phyloP scores from a whole-genome alignment of 1,140 invertebrate species.

The Stegodyphus dumicola region DNA sequence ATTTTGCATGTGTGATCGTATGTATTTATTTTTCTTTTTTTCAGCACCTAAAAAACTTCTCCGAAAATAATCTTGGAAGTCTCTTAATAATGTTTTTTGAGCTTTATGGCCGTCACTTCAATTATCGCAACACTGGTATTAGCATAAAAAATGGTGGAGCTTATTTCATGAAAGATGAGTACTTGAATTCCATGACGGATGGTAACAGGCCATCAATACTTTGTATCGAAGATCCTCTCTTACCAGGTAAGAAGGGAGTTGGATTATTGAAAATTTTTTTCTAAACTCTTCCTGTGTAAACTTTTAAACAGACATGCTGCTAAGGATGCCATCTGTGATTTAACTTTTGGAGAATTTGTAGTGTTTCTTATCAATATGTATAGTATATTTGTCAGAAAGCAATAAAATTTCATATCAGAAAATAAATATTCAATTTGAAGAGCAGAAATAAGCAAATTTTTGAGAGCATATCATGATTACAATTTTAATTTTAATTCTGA shows the following conservation, averaged over 20 bases:
- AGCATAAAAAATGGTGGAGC: constrained; percentile 92
- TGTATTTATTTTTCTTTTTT: not conserved
- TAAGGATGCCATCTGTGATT: no score
- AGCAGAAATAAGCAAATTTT: no score
- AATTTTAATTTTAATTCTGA: no score
- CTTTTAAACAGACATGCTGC: no score
- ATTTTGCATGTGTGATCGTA: no score
- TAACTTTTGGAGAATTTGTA: no score
- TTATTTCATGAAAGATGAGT: constrained; percentile 95
- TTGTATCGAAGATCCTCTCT: constrained; percentile 98
- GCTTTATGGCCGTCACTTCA: constrained; percentile 95
- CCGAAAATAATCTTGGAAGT: constrained; percentile 81
- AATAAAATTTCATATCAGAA: no score
- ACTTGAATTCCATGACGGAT: constrained; percentile 91
- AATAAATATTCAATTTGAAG: no score
- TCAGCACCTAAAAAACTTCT: constrained; percentile 15
- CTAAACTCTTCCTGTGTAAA: no score
- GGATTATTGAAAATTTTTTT: not conserved
- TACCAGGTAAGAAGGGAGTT: constrained; percentile 73
- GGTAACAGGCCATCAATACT: constrained; percentile 91
- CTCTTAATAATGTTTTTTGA: constrained; percentile 98
- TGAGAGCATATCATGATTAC: no score
- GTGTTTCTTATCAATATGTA: no score
- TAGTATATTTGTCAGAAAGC: no score
- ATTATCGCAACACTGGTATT: constrained; percentile 95